Evolutionary conservation across 1,140 invertebrate genomes (phyloP), one percentile per base, ranked within the genome.

Genomic region (Drosophila orena): DNA sequence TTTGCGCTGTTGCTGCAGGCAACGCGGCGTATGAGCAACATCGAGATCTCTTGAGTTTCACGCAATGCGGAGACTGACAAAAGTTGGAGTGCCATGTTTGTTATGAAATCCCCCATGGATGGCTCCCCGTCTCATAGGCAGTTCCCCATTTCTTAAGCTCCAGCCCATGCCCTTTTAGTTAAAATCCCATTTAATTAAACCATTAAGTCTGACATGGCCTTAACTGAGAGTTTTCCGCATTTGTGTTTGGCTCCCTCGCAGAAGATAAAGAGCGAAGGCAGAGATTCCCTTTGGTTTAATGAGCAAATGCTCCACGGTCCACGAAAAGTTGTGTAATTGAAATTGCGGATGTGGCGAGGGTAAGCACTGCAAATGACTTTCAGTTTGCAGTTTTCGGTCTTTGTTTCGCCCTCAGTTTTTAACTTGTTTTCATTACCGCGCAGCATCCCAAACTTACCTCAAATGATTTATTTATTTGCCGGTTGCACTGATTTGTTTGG

Each of bases 181-280:
- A 46, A 61, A 53, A 66, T 61, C 66, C 66, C 65, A 56, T 77
- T 80, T 86, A 81, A 86, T 86, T 86, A 79, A 79, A 88, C 81
- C 70, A 86, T 81, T 76, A 68, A 68, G 46, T 40, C 46, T 58
- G 74, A 46, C 62, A 65, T 69, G 47, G 56, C 53, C 62, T 74
- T 74, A 77, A 65, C 38, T 24, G 20, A 52, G 46, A 66, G 49
- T 37, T 70, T 47, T 38, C n/a, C 62, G 24, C 57, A 61, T 64
- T 64, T 64, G 61, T 44, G 8, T 44, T 62, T 22, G 17, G 6
- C 38, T 47, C 12, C 44, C 44, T n/a, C 11, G 24, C 35, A 43
- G n/a, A n/a, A 11, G 4, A 38, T 17, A 53, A 6, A 57, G 46
- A 57, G 11, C 42, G 17, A 37, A 62, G 24, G 24, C 10, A 14